These are phyloP conservation scores for Argyrosomus regius DNA, from an alignment of 2,797 vertebrate genomes.

Conservation along the genomic window DNA sequence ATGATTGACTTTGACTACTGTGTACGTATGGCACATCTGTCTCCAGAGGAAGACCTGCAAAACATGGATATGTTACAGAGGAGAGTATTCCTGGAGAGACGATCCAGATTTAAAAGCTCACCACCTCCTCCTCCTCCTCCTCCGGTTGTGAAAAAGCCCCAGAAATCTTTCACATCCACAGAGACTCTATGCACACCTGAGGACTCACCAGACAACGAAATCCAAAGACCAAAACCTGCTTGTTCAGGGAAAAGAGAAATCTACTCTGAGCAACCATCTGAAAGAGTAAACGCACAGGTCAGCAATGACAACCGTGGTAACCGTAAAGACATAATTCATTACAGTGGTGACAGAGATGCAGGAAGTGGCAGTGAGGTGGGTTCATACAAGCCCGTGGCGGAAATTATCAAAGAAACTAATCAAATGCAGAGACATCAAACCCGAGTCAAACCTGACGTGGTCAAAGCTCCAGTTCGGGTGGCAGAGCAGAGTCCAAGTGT, in stretches of 20 bases:
- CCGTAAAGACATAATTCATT: slow-evolving; percentile 22
- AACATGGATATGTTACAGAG: slow-evolving; percentile 79
- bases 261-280: slow-evolving; percentile 19
- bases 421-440: slow-evolving; percentile 72
- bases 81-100: slow-evolving; percentile 68
- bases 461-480: slow-evolving; percentile 56
- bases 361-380: slow-evolving; percentile 45
- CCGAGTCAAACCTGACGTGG: slow-evolving; percentile 50
- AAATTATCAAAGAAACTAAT: slow-evolving; percentile 79
- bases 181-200: slow-evolving; percentile 58
- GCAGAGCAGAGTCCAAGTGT: slow-evolving; percentile 67
- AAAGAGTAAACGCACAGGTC: slow-evolving; percentile 32
- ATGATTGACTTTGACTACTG: slow-evolving; percentile 79
- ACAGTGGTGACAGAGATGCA: slow-evolving; percentile 23
- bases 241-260: slow-evolving; percentile 42
- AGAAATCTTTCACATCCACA: slow-evolving; percentile 47
- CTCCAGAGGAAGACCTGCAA: slow-evolving; percentile 66
- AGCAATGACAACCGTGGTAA: not conserved
- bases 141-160: slow-evolving; percentile 59
- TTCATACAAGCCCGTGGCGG: slow-evolving; percentile 80
- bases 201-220: slow-evolving; percentile 37
- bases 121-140: slow-evolving; percentile 70
- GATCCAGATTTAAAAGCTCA: slow-evolving; percentile 68
- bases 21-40: slow-evolving; percentile 56
- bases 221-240: slow-evolving; percentile 40